These are phyloP conservation scores for Gephyroberyx darwinii DNA, from an alignment of 2,797 vertebrate genomes.

Conservation along the genomic window DNA sequence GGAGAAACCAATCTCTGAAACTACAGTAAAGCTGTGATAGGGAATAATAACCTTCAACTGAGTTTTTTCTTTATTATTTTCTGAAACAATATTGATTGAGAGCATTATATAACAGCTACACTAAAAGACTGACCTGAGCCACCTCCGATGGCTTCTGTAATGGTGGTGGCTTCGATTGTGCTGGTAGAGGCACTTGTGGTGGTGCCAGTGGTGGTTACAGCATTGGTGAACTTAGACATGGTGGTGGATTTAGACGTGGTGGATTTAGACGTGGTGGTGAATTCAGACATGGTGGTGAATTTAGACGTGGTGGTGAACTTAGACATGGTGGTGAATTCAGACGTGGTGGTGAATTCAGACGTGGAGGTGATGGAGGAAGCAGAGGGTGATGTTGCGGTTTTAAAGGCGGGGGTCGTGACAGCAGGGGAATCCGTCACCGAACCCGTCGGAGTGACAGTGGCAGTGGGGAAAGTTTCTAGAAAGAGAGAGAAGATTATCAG, in stretches of 20 bases:
- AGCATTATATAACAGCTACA: not conserved
- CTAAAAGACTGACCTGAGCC: slow-evolving; percentile 50
- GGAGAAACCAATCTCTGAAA: no score
- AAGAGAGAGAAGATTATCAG: not conserved
- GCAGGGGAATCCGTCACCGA: slow-evolving; percentile 1
- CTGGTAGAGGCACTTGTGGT: not conserved
- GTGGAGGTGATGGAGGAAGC: slow-evolving; percentile 1
- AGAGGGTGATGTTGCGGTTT: slow-evolving; percentile 17
- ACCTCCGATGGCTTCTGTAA: slow-evolving; percentile 32
- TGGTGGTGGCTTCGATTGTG: not conserved
- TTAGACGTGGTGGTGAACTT: not conserved
- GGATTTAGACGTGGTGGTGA: not conserved
- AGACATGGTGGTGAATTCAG: not conserved
- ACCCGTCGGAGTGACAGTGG: slow-evolving; percentile 30
- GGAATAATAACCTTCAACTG: not conserved
- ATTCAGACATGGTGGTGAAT: not conserved
- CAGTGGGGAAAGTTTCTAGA: slow-evolving; percentile 53
- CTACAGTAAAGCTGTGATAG: no score
- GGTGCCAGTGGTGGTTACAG: not conserved
- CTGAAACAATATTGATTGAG: not conserved
- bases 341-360: slow-evolving; percentile 4
- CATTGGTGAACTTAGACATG: not conserved
- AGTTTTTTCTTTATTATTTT: not conserved
- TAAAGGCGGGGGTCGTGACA: slow-evolving; percentile 15
- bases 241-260: not conserved